Conservation (phyloP, 2,113 vertebrate genomes). For the Catharus bicknelli region DNA sequence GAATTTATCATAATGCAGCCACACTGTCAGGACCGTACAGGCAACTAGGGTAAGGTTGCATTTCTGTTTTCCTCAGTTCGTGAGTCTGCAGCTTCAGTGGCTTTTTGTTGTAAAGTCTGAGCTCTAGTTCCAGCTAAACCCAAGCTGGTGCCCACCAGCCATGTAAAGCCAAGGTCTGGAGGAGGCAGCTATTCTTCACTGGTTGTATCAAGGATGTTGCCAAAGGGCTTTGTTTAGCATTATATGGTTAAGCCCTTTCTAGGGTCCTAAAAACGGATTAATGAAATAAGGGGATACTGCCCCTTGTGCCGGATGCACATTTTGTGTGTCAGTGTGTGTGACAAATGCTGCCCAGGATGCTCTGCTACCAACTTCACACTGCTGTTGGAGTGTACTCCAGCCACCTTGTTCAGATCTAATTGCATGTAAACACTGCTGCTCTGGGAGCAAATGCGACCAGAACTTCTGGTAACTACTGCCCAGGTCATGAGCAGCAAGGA, state of each 20-base stretch:
- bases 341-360: background rate
- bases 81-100: background rate
- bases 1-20: rapidly evolving
- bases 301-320: background rate
- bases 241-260: background rate
- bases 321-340: background rate
- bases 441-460: background rate
- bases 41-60: background rate
- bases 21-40: background rate
- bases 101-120: background rate
- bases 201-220: background rate
- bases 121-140: background rate
- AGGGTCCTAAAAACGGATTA: background rate
- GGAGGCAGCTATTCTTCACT: background rate
- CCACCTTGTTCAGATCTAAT: background rate
- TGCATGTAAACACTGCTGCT: background rate
- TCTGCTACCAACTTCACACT: rapidly evolving
- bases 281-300: background rate
- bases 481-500: rapidly evolving
- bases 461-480: background rate
- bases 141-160: rapidly evolving
- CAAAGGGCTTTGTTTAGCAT: background rate
- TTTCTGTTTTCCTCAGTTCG: background rate
- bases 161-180: background rate
- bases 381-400: rapidly evolving